Conservation (phyloP, 2,113 vertebrate genomes). For the Leucopsar rothschildi region DNA sequence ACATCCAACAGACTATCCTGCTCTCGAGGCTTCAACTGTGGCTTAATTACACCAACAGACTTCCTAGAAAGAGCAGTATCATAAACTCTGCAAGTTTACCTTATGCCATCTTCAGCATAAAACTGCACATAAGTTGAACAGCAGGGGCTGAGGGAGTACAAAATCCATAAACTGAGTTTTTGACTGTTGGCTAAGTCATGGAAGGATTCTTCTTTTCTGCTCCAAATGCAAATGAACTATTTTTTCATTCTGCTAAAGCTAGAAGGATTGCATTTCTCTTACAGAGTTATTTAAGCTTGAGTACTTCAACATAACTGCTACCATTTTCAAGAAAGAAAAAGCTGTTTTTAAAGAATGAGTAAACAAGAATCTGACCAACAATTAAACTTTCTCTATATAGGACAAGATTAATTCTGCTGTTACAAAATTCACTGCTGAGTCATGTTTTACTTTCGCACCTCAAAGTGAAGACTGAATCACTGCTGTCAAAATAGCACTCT, state of each 20-base stretch:
- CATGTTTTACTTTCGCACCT: neutral
- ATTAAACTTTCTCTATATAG: neutral
- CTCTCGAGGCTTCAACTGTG: neutral
- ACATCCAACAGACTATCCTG: neutral
- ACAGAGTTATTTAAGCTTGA: accelerated
- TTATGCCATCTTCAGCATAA: neutral
- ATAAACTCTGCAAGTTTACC: neutral
- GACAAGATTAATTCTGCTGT: neutral
- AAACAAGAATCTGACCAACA: too few relatives aligned
- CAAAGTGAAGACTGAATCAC: neutral
- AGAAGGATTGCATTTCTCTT: neutral
- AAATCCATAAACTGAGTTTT: neutral
- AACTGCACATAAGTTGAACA: neutral
- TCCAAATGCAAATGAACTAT: neutral
- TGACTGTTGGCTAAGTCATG: neutral
- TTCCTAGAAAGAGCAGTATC: neutral
- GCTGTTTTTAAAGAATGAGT: too few relatives aligned
- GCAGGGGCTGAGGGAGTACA: neutral
- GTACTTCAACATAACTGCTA: neutral
- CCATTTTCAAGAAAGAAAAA: neutral
- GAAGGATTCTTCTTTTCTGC: neutral
- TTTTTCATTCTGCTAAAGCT: neutral
- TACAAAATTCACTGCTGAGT: neutral
- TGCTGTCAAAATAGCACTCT: neutral
- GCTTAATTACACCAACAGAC: neutral